A percentile compares a stretch with the other conserved stretches of the same genome.
Conservation (phyloP, 1,140 invertebrate species). For the Camponotus floridanus region DNA sequence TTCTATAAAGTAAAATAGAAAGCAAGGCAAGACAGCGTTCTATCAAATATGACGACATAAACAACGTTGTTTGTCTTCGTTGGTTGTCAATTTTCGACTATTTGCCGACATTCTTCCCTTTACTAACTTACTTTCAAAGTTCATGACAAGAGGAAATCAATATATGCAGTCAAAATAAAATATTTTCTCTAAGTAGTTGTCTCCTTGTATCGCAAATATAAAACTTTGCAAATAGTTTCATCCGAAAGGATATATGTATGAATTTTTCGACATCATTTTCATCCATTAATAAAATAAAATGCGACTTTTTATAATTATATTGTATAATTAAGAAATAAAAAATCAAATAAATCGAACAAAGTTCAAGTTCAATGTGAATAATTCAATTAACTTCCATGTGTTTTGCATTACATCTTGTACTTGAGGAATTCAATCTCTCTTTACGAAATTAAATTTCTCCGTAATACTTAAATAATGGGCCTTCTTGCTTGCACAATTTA, state of each 20-base stretch:
- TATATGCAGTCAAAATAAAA: conserved; percentile 24
- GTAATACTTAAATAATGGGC: conserved; percentile 45
- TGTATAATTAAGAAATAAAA: not conserved
- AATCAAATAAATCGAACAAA: not conserved
- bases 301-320: not conserved
- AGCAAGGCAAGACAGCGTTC: not conserved
- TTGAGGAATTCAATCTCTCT: not conserved
- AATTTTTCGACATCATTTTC: not conserved
- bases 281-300: not conserved
- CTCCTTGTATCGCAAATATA: not conserved
- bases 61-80: conserved; percentile 41
- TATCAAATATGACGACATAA: conserved; percentile 39
- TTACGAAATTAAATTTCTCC: conserved; percentile 37
- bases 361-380: not conserved
- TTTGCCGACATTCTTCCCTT: not conserved
- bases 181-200: conserved; percentile 15
- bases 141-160: conserved; percentile 26
- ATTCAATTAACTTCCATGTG: not conserved
- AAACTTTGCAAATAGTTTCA: not conserved
- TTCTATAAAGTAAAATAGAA: not conserved
- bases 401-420: conserved; percentile 5
- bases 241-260: not conserved
- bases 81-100: conserved; percentile 37
- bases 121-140: conserved; percentile 33
- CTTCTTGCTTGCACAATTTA: conserved; percentile 15